Conservation (phyloP, 2,888 invertebrate species). For the Cerastis leucographa region DNA sequence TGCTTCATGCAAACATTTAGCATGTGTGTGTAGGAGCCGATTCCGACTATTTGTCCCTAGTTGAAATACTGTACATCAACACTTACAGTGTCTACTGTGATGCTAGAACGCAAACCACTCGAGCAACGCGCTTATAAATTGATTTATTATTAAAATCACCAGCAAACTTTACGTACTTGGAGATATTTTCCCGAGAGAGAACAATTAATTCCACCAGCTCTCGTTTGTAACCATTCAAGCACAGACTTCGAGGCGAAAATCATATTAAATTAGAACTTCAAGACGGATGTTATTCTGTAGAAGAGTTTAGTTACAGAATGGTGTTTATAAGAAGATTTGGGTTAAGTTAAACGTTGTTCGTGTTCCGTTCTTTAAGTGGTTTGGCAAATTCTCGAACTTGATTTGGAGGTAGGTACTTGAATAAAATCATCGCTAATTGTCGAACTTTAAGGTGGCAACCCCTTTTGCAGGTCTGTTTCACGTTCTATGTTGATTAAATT, state of each 20-base stretch:
- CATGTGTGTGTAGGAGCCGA: not conserved
- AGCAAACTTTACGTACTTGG: constrained; percentile 57
- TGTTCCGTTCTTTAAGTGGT: not conserved
- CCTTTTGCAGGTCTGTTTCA: too few relatives aligned
- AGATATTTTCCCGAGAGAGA: constrained; percentile 53
- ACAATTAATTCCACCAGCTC: constrained; percentile 55
- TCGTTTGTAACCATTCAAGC: constrained; percentile 46
- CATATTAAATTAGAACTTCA: constrained; percentile 40
- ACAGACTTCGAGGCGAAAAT: constrained; percentile 53
- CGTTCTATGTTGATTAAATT: too few relatives aligned
- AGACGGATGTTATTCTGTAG: constrained; percentile 15
- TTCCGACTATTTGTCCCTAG: not conserved
- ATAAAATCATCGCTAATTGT: not conserved
- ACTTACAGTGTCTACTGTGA: not conserved
- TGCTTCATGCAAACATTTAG: not conserved
- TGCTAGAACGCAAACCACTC: constrained; percentile 31
- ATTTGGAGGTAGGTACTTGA: not conserved
- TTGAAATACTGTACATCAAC: not conserved
- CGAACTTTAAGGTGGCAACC: not conserved
- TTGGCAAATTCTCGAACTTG: not conserved
- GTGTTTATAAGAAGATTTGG: not conserved
- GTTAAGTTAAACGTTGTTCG: not conserved
- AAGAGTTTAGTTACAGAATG: not conserved
- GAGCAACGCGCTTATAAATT: constrained; percentile 70
- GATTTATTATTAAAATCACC: constrained; percentile 73